Evolutionary conservation across 1,140 invertebrate species (phyloP).

Genomic region (Chrysoperla carnea): DNA sequence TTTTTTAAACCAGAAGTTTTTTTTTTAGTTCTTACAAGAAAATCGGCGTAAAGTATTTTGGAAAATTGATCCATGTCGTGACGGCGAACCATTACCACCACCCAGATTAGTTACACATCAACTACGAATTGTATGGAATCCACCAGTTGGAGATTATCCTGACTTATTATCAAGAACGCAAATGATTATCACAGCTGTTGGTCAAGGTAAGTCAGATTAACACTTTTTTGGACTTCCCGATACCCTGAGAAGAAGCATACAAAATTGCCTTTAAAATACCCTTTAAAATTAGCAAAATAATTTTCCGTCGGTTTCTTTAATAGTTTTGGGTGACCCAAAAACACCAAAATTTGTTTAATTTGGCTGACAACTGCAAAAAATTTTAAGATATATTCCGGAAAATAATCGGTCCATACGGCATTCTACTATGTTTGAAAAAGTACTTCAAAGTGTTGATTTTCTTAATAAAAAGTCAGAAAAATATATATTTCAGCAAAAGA

Average conservation of each 20-base stretch:
- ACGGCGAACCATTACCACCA: slow-evolving; percentile 7
- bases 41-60: slow-evolving; percentile 11
- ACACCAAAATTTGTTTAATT: neutral
- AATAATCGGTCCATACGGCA: too few species aligned
- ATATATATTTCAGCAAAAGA: too few species aligned
- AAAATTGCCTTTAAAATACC: neutral
- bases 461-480: too few species aligned
- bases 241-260: neutral
- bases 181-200: neutral
- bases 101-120: slow-evolving; percentile 12
- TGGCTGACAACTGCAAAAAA: too few species aligned
- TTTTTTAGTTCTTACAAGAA: slow-evolving; percentile 14
- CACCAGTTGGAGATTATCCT: slow-evolving; percentile 4
- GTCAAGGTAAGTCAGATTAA: neutral
- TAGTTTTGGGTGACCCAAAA: neutral
- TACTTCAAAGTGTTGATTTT: too few species aligned
- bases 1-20: neutral
- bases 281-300: neutral
- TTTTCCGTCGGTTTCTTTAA: neutral
- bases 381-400: too few species aligned
- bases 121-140: slow-evolving; percentile 13
- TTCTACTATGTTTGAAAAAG: too few species aligned
- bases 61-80: slow-evolving; percentile 14
- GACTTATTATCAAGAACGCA: neutral
- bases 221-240: neutral